A percentile compares a stretch with the other conserved stretches of the same genome.
These are phyloP conservation scores for Pseudopodoces humilis DNA, from an alignment of 2,113 vertebrate genomes.

Conservation along the genomic window DNA sequence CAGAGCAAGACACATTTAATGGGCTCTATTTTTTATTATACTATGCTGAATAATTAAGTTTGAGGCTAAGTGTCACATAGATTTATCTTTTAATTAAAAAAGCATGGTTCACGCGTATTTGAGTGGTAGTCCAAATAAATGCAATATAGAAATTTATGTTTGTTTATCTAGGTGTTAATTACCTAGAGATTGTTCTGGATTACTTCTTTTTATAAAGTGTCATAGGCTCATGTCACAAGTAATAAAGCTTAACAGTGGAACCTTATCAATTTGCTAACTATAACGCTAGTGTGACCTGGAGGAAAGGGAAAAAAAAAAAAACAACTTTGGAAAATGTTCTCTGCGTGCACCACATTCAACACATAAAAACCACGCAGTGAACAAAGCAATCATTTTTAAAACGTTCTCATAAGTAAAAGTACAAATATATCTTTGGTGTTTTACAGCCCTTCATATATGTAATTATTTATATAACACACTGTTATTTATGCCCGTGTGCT, in stretches of 20 bases:
- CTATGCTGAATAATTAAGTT: conserved; percentile 99
- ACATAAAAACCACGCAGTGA: conserved; percentile 48
- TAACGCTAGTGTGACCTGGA: conserved; percentile 71
- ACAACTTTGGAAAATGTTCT: conserved; percentile 64
- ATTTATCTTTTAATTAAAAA: conserved; percentile 99
- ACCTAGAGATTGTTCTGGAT: conserved; percentile 99
- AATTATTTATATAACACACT: conserved; percentile 76
- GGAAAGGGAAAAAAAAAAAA: neutral
- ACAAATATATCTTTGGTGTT: conserved; percentile 72
- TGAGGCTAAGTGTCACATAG: conserved; percentile 99
- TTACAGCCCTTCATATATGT: conserved; percentile 72
- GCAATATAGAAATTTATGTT: conserved; percentile 99
- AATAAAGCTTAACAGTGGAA: conserved; percentile 92
- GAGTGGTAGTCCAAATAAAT: conserved; percentile 99
- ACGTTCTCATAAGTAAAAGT: conserved; percentile 72
- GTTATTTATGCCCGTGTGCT: conserved; percentile 67
- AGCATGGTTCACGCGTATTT: conserved; percentile 99
- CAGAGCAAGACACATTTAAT: conserved; percentile 99
- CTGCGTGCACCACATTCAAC: conserved; percentile 27
- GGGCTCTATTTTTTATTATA: conserved; percentile 99
- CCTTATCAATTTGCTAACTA: conserved; percentile 84
- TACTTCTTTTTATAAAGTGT: conserved; percentile 92
- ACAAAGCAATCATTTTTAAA: conserved; percentile 74
- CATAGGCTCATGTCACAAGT: conserved; percentile 86
- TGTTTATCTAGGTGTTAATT: conserved; percentile 99